phyloP scores from a whole-genome alignment of 2,888 invertebrate species.

The Lepidochrysops patricia region DNA sequence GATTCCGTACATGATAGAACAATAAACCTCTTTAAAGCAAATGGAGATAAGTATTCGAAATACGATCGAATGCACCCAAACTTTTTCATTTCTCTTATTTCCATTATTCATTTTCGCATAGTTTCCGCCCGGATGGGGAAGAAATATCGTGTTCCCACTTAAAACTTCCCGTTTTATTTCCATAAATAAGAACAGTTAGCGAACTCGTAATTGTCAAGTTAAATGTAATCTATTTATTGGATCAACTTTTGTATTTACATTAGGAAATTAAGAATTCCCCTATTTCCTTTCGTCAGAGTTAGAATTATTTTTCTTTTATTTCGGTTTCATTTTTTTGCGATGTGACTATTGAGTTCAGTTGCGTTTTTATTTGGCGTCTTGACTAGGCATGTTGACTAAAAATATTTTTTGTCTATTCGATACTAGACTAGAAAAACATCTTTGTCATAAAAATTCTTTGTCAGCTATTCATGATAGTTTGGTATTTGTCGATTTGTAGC shows the following conservation, averaged over 20 bases:
- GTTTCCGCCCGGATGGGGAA: conserved; percentile 11
- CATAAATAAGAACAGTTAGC: conserved; percentile 19
- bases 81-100: conserved; percentile 13
- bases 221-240: conserved; percentile 11
- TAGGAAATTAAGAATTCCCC: neutral
- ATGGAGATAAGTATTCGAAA: neutral
- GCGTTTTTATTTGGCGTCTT: too few species aligned
- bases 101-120: conserved; percentile 13
- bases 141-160: conserved; percentile 28
- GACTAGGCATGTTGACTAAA: too few species aligned
- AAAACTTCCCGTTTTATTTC: conserved; percentile 28
- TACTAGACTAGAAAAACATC: too few species aligned
- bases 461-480: too few species aligned
- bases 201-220: conserved; percentile 15
- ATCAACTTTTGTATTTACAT: neutral
- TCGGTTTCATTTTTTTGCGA: too few species aligned
- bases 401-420: too few species aligned
- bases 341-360: too few species aligned
- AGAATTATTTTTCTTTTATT: neutral
- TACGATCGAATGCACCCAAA: conserved; percentile 14
- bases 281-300: neutral
- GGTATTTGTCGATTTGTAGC: too few species aligned
- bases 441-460: too few species aligned
- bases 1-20: neutral
- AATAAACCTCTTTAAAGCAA: neutral